These are phyloP conservation scores for Uloborus diversus DNA, from an alignment of 1,140 invertebrate genomes.

Conservation along the genomic window DNA sequence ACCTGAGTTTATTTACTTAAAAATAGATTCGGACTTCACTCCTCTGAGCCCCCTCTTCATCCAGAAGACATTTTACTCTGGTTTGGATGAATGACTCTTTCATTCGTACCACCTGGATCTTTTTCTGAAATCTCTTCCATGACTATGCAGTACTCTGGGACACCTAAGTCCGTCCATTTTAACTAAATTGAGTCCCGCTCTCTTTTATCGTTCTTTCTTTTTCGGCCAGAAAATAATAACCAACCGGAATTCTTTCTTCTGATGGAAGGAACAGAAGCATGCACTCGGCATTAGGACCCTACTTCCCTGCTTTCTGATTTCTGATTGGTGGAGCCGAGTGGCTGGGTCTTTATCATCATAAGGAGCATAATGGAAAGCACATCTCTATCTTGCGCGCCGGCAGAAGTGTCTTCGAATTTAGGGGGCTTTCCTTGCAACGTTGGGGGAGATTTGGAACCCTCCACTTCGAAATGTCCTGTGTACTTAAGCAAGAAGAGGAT, in stretches of 20 bases:
- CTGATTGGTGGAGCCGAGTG: conserved; percentile 9
- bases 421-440: conserved; percentile 34
- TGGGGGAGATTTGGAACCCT: conserved; percentile 47
- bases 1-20: too few relatives aligned
- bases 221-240: conserved; percentile 37
- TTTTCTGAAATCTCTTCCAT: neutral
- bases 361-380: conserved; percentile 51
- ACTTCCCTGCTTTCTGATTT: conserved; percentile 29
- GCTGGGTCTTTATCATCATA: conserved; percentile 55
- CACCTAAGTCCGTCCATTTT: conserved; percentile 41
- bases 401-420: conserved; percentile 33
- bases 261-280: conserved; percentile 9
- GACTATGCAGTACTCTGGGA: neutral
- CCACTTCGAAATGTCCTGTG: conserved; percentile 41
- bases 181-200: conserved; percentile 44
- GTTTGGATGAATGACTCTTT: too few relatives aligned
- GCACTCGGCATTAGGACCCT: conserved; percentile 31
- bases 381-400: conserved; percentile 35
- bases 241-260: conserved; percentile 4
- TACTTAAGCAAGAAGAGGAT: conserved; percentile 38
- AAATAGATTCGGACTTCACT: too few relatives aligned
- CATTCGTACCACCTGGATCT: too few relatives aligned
- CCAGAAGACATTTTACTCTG: too few relatives aligned
- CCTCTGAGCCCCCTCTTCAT: too few relatives aligned
- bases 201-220: conserved; percentile 15